Evolutionary conservation across 2,113 vertebrate genomes (phyloP).

Genomic region (Ciconia stormi): DNA sequence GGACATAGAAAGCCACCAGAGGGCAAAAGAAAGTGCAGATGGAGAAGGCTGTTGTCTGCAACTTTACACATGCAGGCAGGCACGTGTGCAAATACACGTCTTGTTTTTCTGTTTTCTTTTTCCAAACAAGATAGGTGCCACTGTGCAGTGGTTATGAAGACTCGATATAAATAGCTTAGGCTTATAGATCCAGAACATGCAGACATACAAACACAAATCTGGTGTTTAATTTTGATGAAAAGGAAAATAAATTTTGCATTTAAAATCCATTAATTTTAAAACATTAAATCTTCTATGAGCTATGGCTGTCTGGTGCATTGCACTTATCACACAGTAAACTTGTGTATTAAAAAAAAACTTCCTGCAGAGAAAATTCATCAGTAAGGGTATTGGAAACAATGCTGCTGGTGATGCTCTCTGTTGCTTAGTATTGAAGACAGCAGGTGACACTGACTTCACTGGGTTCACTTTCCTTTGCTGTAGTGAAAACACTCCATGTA

Average conservation of each 20-base stretch:
- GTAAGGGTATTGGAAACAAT: background rate
- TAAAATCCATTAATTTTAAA: background rate
- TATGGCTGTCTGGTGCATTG: background rate
- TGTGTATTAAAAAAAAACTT: background rate
- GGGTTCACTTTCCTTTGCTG: background rate
- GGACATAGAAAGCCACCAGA: conserved; percentile 38
- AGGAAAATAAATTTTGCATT: background rate
- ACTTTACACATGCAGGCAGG: background rate
- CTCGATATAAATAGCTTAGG: background rate
- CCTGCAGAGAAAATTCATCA: background rate
- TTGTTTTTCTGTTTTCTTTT: background rate
- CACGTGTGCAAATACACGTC: rapidly evolving
- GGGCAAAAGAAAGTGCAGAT: conserved; percentile 7
- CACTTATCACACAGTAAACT: background rate
- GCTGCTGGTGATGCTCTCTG: background rate
- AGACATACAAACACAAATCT: background rate
- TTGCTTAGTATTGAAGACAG: background rate
- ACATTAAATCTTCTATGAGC: background rate
- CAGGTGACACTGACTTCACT: background rate
- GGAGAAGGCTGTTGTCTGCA: background rate
- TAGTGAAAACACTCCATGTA: background rate
- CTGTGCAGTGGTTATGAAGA: background rate
- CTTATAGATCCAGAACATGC: background rate
- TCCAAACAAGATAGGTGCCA: background rate
- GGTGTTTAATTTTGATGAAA: background rate